phyloP scores from a whole-genome alignment of 2,113 vertebrate species.

The Catharus bicknelli region DNA sequence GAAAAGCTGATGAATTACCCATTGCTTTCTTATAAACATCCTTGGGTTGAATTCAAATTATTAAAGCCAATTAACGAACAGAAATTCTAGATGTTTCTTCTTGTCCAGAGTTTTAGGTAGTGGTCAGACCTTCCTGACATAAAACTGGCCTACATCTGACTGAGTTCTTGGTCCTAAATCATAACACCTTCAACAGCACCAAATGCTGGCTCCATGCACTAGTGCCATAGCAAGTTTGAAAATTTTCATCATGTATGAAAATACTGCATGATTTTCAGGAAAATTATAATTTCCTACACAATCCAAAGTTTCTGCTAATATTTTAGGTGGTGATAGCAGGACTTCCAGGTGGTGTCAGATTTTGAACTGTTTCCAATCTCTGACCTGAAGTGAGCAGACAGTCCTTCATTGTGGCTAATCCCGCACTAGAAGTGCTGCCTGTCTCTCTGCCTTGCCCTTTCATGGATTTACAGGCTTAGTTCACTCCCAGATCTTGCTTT shows the following conservation, averaged over 20 bases:
- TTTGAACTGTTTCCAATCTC: not conserved
- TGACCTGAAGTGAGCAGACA: not conserved
- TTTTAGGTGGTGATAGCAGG: not conserved
- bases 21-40: not conserved
- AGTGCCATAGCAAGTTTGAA: not conserved
- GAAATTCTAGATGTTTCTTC: not conserved
- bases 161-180: not conserved
- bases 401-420: not conserved
- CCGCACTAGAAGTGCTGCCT: not conserved
- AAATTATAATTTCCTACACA: not conserved
- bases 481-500: not conserved
- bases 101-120: not conserved
- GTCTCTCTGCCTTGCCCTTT: not conserved
- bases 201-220: not conserved
- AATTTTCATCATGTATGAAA: not conserved
- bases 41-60: not conserved
- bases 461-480: not conserved
- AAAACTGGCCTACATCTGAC: not conserved
- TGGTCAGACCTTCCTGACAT: not conserved
- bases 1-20: not conserved
- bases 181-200: not conserved
- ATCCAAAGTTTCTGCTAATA: not conserved
- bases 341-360: not conserved
- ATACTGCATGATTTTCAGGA: not conserved
- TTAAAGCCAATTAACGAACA: not conserved